Evolutionary conservation across 2,113 vertebrate genomes (phyloP).

Genomic region (Patagioenas fasciata): DNA sequence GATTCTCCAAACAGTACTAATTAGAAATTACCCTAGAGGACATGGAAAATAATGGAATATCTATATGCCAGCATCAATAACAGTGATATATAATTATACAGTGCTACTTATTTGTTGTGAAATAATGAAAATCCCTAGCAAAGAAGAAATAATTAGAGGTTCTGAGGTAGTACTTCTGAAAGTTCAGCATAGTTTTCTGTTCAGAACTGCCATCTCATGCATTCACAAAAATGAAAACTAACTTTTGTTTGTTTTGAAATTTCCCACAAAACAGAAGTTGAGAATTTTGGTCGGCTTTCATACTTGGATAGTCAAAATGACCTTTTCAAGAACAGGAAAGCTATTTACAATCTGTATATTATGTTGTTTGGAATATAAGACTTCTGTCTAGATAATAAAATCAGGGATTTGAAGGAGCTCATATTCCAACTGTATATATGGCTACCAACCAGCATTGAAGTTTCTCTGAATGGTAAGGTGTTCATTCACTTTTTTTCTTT

Average conservation of each 20-base stretch:
- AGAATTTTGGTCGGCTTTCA: not conserved
- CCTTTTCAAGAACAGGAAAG: not conserved
- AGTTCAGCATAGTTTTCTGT: not conserved
- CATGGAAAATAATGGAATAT: constrained; percentile 5
- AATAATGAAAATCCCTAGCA: constrained; percentile 24
- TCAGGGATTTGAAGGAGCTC: not conserved
- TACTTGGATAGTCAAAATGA: not conserved
- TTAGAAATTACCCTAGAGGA: constrained; percentile 22
- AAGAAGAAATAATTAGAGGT: constrained; percentile 35
- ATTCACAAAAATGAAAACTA: not conserved
- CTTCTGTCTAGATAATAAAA: not conserved
- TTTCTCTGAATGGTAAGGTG: not conserved
- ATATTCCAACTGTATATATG: not conserved
- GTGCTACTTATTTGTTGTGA: not conserved
- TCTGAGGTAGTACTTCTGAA: not conserved
- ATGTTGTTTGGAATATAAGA: not conserved
- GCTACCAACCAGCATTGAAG: not conserved
- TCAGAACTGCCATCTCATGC: not conserved
- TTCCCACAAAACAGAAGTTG: not conserved
- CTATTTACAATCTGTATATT: not conserved
- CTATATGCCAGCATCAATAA: not conserved
- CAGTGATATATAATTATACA: constrained; percentile 18
- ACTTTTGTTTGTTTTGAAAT: not conserved
- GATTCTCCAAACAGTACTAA: not conserved
- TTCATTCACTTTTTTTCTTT: not conserved